Percentiles rank a stretch among this genome's conserved stretches.
phyloP scores from a whole-genome alignment of 1,140 invertebrate genomes.

The Hyles vespertilio region DNA sequence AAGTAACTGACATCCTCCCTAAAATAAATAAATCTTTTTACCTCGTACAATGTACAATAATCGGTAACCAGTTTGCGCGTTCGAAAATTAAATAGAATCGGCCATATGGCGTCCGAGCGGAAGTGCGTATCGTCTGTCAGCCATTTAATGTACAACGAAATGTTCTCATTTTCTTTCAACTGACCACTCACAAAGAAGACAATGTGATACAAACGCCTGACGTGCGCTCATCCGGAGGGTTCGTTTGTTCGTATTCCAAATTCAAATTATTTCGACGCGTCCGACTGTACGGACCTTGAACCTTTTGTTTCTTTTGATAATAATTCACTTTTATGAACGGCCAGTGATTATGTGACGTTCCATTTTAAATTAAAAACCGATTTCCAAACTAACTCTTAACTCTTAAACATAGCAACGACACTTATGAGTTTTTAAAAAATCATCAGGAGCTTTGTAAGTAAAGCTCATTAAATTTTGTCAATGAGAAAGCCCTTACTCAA shows the following conservation, averaged over 20 bases:
- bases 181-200: conserved; percentile 67
- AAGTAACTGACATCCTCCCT: too few species aligned
- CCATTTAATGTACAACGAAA: conserved; percentile 69
- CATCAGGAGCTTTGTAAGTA: too few species aligned
- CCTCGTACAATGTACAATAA: conserved; percentile 5
- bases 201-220: conserved; percentile 48
- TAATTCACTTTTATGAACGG: too few species aligned
- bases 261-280: conserved; percentile 19
- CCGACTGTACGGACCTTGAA: background rate
- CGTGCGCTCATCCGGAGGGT: conserved; percentile 54
- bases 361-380: too few species aligned
- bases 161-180: conserved; percentile 55
- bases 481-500: too few species aligned
- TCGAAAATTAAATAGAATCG: conserved; percentile 53
- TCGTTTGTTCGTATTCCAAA: conserved; percentile 25
- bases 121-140: conserved; percentile 69
- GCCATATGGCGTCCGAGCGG: conserved; percentile 62
- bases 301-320: too few species aligned
- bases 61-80: conserved; percentile 37
- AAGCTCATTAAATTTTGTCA: too few species aligned
- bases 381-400: too few species aligned
- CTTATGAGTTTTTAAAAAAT: too few species aligned
- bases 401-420: too few species aligned
- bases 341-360: too few species aligned
- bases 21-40: too few species aligned